phyloP scores from a whole-genome alignment of 2,113 vertebrate genomes.

The Ptilonorhynchus violaceus region DNA sequence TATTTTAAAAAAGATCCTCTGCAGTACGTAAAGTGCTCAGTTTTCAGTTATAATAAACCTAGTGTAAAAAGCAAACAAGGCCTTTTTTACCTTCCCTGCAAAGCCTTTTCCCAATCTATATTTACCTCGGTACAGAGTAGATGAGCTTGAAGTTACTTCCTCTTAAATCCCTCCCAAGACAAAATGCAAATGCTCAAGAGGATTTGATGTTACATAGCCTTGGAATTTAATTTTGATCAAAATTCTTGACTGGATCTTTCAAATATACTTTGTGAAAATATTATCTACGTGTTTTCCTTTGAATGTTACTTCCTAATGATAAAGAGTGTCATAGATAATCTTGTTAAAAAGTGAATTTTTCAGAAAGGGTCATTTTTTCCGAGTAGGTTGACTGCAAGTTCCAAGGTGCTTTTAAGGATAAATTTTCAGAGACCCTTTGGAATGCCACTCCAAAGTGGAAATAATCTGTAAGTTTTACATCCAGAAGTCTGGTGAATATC shows the following conservation, averaged over 20 bases:
- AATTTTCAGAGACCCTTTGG: not conserved
- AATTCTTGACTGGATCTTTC: not conserved
- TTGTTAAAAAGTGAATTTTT: not conserved
- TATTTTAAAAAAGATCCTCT: not conserved
- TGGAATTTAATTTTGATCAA: not conserved
- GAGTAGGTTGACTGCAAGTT: not conserved
- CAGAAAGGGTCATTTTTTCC: not conserved
- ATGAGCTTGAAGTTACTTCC: not conserved
- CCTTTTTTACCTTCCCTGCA: not conserved
- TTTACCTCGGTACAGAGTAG: not conserved
- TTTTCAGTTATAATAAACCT: not conserved
- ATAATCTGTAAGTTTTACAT: not conserved
- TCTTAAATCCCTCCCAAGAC: not conserved
- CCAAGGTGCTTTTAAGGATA: not conserved
- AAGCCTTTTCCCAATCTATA: not conserved
- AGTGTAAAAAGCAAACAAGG: not conserved
- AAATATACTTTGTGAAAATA: not conserved
- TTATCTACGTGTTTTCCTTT: not conserved
- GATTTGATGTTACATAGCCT: not conserved
- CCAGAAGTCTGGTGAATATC: not conserved
- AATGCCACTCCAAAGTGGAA: not conserved
- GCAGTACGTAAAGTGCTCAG: not conserved
- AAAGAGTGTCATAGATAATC: rapidly evolving
- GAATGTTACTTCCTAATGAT: not conserved
- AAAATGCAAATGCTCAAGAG: not conserved